Base-by-base conservation (phyloP, 2,797 vertebrate genomes). In the Pyrocephalus nanus region DNA sequence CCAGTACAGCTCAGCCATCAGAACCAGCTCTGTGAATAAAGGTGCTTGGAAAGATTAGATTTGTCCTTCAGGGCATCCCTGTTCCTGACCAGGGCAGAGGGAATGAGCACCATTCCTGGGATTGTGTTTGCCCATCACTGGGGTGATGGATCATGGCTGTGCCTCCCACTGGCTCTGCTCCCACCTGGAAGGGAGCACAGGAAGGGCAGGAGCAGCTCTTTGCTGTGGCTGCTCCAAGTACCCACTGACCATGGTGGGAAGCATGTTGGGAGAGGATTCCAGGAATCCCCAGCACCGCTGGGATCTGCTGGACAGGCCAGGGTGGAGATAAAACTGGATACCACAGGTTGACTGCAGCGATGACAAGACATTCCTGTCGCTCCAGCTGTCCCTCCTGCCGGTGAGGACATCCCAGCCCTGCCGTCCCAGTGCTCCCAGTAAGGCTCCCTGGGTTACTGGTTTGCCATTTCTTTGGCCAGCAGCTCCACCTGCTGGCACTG, bases 401-500 rank as follows among this genome's bases (percentile, higher is more conserved):
- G 54, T 8, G 36, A 16, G 1, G 3, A 5, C 2, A 38, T 38
- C 36, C 36, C 36, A 38, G 40, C 43, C 25, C 20, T 0, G 22
- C 67, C 32, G 23, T 62, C 25, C 55, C 74, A 42, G 40, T 9
- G 19, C 45, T 83, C 69, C 55, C 81, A 70, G 73, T 15, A n/a
- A 74, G 22, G 8, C 61, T 64, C 43, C 53, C 40, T 3, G 34
- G 4, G 8, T 4, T 29, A 42, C 36, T 43, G 38, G 36, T 53
- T 45, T 45, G 51, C 14, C 4, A 32, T 95, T 93, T 88, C 72
- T 84, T 50, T 86, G 66, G 92, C 36, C 4, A 2, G 90, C 88
- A 96, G 94, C 95, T 96, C 96, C 95, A 96, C 88, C 95, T 96
- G 93, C 73, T 90, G 95, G 92, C 88, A 73, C 51, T 7, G 40